Evolutionary conservation across 2,888 invertebrate genomes (phyloP).

Genomic region (Agrochola circellaris): DNA sequence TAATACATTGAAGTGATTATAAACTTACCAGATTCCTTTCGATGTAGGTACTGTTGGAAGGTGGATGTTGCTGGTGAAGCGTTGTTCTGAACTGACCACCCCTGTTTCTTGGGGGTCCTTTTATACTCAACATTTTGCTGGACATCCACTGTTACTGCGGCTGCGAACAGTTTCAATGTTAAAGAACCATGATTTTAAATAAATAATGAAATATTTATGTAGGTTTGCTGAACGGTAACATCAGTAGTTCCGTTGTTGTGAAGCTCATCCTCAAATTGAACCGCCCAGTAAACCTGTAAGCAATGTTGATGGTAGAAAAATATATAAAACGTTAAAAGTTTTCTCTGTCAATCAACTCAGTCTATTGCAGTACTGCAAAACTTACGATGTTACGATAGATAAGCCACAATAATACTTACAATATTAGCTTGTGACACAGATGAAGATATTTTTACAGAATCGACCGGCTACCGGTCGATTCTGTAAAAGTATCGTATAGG

Average conservation of each 20-base stretch:
- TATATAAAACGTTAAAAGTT: background rate
- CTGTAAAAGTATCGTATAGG: no score
- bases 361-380: background rate
- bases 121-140: slow-evolving; percentile 76
- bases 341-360: background rate
- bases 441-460: no score
- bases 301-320: background rate
- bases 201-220: background rate
- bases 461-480: no score
- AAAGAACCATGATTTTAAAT: slow-evolving; percentile 39
- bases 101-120: slow-evolving; percentile 72
- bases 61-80: slow-evolving; percentile 67
- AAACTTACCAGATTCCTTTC: slow-evolving; percentile 63
- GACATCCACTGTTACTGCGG: slow-evolving; percentile 46
- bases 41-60: slow-evolving; percentile 59
- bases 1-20: no score
- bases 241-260: background rate
- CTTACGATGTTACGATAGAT: background rate
- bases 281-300: background rate
- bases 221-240: background rate
- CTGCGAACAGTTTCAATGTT: slow-evolving; percentile 35
- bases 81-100: slow-evolving; percentile 82
- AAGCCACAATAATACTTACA: background rate
- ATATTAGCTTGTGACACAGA: no score
- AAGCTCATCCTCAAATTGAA: no score